A percentile compares a stretch with the other conserved stretches of the same genome.
Evolutionary conservation across 2,797 vertebrate genomes (phyloP).

Genomic region (Esox lucius): DNA sequence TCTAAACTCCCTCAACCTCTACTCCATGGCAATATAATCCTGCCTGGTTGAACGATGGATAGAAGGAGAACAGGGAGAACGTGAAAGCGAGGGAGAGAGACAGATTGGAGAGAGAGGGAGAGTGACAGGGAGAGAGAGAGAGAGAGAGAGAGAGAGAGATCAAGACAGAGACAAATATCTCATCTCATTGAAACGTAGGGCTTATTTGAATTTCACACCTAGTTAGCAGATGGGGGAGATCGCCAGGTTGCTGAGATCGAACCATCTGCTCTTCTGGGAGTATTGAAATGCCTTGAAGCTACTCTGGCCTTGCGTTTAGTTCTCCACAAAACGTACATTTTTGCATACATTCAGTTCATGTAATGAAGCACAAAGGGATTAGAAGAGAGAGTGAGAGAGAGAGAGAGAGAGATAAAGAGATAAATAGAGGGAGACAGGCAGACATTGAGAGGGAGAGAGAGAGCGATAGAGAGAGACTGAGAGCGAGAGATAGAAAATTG

Average conservation of each 20-base stretch:
- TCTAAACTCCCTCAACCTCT: slow-evolving; percentile 81
- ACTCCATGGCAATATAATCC: slow-evolving; percentile 80
- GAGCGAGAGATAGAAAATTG: not conserved
- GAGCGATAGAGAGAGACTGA: not conserved
- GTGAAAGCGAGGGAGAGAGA: slow-evolving; percentile 78
- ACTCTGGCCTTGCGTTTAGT: not conserved
- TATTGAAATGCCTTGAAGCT: not conserved
- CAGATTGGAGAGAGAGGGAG: slow-evolving; percentile 20
- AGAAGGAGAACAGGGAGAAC: slow-evolving; percentile 80
- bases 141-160: not conserved
- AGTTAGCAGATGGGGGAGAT: slow-evolving; percentile 2
- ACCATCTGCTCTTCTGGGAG: not conserved
- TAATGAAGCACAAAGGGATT: not conserved
- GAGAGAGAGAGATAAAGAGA: slow-evolving; percentile 14
- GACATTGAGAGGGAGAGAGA: not conserved
- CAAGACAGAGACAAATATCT: no score
- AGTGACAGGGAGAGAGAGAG: slow-evolving; percentile 4
- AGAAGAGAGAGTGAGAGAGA: slow-evolving; percentile 13
- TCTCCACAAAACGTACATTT: not conserved
- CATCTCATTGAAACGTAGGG: not conserved
- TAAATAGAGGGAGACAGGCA: slow-evolving; percentile 2
- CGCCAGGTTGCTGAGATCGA: not conserved
- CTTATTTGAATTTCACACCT: slow-evolving; percentile 10
- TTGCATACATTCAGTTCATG: not conserved
- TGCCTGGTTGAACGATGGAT: slow-evolving; percentile 58